These are phyloP conservation scores for Eumaeus atala DNA, from an alignment of 1,140 invertebrate genomes.

Conservation along the genomic window DNA sequence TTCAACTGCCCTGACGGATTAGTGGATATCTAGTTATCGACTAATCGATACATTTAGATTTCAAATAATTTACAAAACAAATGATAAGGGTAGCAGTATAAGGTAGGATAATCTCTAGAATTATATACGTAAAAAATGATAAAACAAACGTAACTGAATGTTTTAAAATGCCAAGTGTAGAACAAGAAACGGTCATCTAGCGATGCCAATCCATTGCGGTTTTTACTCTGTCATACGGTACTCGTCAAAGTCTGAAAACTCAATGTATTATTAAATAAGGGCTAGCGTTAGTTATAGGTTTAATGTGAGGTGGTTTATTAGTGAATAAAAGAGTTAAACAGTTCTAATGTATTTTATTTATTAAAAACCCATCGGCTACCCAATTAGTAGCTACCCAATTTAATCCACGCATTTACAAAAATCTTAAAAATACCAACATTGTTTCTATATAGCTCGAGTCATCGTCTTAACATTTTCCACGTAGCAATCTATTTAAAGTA, in stretches of 20 bases:
- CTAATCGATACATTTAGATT: no score
- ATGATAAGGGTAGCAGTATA: no score
- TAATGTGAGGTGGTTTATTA: background rate
- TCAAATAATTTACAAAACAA: no score
- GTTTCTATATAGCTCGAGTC: constrained; percentile 1
- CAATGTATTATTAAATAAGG: constrained; percentile 18
- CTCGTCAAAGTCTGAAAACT: constrained; percentile 17
- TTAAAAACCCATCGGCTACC: constrained; percentile 47
- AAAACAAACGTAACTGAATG: no score
- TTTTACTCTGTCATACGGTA: no score
- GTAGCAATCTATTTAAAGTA: background rate
- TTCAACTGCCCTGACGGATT: no score
- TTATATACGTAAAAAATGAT: no score
- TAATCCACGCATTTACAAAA: constrained; percentile 10
- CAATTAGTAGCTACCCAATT: constrained; percentile 34
- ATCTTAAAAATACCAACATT: constrained; percentile 15
- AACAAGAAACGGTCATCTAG: no score
- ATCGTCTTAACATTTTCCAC: background rate
- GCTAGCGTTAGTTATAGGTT: background rate
- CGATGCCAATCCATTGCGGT: no score
- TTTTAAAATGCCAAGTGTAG: no score
- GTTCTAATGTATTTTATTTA: constrained; percentile 29
- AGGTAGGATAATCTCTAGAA: no score
- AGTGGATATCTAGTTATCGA: no score
- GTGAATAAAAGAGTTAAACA: constrained; percentile 8